Evolutionary conservation across 2,797 vertebrate species (phyloP).

Genomic region (Anabas testudineus): DNA sequence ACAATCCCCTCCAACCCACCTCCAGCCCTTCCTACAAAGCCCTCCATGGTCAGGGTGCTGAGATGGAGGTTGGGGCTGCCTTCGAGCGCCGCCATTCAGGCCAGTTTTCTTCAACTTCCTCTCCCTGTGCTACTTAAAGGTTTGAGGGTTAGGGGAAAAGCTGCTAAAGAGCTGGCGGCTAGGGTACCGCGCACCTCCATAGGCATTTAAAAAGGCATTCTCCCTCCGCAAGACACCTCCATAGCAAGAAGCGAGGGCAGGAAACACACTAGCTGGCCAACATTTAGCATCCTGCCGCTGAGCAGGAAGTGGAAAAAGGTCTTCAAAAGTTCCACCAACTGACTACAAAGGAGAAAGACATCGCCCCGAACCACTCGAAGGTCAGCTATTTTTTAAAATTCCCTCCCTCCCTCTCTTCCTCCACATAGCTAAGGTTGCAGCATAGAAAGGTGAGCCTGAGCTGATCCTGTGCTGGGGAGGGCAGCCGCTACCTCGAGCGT

Average conservation of each 20-base stretch:
- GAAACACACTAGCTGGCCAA: conserved; percentile 50
- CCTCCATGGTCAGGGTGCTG: conserved; percentile 48
- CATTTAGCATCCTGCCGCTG: conserved; percentile 62
- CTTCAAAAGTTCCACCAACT: conserved; percentile 56
- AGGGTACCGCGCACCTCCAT: conserved; percentile 38
- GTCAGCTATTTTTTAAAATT: conserved; percentile 46
- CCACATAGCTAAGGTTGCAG: conserved; percentile 50
- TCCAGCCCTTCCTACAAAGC: background rate
- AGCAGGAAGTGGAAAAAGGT: conserved; percentile 62
- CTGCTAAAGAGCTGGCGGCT: conserved; percentile 29
- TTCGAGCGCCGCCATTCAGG: conserved; percentile 54
- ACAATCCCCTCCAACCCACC: conserved; percentile 4
- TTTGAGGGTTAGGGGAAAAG: conserved; percentile 33
- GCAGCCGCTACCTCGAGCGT: conserved; percentile 63
- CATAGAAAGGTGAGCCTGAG: conserved; percentile 57
- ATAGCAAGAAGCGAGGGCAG: conserved; percentile 48
- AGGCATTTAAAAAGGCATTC: conserved; percentile 36
- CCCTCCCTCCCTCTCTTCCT: conserved; percentile 20
- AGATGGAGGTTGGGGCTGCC: conserved; percentile 55
- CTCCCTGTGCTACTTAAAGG: conserved; percentile 37
- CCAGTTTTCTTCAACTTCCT: conserved; percentile 44
- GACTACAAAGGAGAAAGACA: conserved; percentile 62
- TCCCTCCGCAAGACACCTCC: conserved; percentile 44
- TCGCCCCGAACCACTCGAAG: conserved; percentile 63
- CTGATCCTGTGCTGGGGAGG: conserved; percentile 50